These are phyloP conservation scores for Eulemur albifrons DNA, from an alignment of 2,797 vertebrate genomes.

Conservation along the genomic window DNA sequence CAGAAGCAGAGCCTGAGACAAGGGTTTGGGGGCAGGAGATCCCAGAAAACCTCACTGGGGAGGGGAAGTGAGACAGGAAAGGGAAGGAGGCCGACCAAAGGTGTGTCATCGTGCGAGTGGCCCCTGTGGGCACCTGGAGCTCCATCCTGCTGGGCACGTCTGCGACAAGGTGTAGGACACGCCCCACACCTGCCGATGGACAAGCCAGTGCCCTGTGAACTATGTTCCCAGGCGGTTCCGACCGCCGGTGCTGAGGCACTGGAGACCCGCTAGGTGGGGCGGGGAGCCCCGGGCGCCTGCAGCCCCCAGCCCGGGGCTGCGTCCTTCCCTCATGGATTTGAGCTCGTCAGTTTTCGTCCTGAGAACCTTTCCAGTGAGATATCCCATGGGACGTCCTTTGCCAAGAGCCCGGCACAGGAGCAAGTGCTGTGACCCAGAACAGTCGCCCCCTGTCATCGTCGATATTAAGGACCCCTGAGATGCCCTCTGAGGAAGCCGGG, in stretches of 20 bases:
- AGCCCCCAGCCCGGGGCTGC: neutral
- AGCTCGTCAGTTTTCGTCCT: fast-evolving
- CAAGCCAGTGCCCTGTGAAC: too few relatives aligned
- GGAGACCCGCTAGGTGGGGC: neutral
- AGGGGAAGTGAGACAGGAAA: neutral
- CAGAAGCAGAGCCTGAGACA: neutral
- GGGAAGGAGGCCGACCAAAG: too few relatives aligned
- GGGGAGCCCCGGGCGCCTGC: neutral
- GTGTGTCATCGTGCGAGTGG: neutral
- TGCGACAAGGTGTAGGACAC: neutral
- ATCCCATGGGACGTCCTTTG: neutral
- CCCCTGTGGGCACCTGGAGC: neutral
- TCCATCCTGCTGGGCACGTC: neutral
- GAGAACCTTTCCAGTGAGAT: neutral
- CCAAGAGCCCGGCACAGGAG: neutral
- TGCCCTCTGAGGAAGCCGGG: neutral
- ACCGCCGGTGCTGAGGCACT: fast-evolving
- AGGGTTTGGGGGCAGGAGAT: neutral
- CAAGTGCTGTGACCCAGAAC: neutral
- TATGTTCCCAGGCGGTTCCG: neutral
- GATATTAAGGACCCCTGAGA: neutral
- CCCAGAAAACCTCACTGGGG: neutral
- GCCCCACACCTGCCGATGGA: neutral
- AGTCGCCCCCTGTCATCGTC: neutral
- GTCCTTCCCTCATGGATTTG: neutral